phyloP scores from a whole-genome alignment of 2,113 vertebrate genomes.

The Numida meleagris region DNA sequence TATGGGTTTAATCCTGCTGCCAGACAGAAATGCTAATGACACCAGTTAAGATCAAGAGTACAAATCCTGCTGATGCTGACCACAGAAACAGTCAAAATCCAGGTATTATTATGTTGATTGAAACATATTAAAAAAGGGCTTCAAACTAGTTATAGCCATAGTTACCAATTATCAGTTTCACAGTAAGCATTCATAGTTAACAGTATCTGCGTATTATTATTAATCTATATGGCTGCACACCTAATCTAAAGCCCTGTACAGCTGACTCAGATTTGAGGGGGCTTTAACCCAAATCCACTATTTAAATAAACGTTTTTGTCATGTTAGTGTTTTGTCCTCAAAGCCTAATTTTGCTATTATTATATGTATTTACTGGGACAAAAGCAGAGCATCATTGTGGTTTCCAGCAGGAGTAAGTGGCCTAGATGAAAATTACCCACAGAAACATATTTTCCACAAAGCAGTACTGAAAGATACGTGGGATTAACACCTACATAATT shows the following conservation, averaged over 20 bases:
- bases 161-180: neutral
- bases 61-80: neutral
- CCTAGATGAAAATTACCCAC: neutral
- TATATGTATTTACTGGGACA: neutral
- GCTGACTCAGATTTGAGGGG: neutral
- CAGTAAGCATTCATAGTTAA: neutral
- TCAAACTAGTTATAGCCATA: neutral
- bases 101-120: neutral
- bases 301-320: neutral
- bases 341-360: neutral
- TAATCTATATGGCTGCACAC: neutral
- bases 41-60: neutral
- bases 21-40: neutral
- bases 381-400: neutral
- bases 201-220: neutral
- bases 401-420: neutral
- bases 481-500: neutral
- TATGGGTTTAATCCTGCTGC: neutral
- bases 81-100: neutral
- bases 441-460: neutral
- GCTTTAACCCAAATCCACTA: accelerated
- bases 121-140: neutral
- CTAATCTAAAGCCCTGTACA: neutral
- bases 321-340: neutral
- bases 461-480: neutral